Percentiles rank a stretch among this genome's conserved stretches.
These are phyloP conservation scores for Trochalopteron elliotii DNA, from an alignment of 2,113 vertebrate genomes.

Conservation along the genomic window DNA sequence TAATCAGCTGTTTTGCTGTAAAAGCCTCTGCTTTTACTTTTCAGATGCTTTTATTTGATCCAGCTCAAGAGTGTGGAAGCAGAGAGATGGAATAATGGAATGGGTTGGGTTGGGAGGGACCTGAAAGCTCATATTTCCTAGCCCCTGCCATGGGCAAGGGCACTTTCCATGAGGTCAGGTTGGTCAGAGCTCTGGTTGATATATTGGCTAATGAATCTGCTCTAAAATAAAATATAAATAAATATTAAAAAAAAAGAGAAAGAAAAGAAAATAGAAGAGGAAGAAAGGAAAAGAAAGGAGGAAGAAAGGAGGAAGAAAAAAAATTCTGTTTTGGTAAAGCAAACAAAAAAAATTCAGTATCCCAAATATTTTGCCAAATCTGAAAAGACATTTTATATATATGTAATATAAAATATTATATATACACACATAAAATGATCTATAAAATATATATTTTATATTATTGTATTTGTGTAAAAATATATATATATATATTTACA, in stretches of 20 bases:
- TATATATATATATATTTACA: not conserved
- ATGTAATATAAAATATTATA: no score
- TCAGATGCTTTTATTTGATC: not conserved
- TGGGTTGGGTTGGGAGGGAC: no score
- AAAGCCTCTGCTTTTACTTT: not conserved
- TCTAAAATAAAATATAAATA: not conserved
- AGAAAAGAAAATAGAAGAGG: no score
- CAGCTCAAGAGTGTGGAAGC: not conserved
- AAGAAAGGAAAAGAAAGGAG: no score
- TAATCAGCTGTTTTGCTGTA: not conserved
- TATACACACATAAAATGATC: no score
- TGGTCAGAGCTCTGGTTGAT: not conserved
- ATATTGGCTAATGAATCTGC: accelerated
- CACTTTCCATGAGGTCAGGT: not conserved
- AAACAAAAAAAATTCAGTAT: not conserved
- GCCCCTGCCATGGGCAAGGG: no score
- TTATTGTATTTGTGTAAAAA: no score
- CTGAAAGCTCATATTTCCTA: no score
- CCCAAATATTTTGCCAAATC: not conserved
- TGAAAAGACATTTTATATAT: not conserved
- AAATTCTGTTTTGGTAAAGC: not conserved
- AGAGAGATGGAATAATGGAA: not conserved
- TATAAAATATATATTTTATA: no score
- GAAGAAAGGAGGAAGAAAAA: no score
- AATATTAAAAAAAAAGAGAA: not conserved